Base-by-base conservation (phyloP, 2,797 vertebrate species). In the Phoebastria nigripes region DNA sequence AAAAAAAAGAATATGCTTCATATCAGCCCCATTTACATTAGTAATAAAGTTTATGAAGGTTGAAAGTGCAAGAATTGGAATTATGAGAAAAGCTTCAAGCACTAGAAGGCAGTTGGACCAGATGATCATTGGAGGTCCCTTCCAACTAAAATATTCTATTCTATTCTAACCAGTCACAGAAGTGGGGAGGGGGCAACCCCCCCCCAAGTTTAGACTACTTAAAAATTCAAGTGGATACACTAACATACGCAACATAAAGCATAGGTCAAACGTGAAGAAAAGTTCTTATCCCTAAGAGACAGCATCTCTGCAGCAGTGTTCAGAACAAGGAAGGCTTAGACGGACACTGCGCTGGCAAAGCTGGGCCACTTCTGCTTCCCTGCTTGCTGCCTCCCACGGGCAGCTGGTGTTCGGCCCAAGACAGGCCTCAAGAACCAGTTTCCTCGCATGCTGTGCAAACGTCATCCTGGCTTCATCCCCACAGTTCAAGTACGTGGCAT, bases 221-320 rank as follows among this genome's bases (percentile, higher is more conserved):
- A 42, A 51, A 44, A 37, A 59, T 26, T 42, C 37, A 21, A 12
- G 17, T 8, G 63, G 17, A 21, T 35, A 42, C 8, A 39, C 9
- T 3, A 67, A 31, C 16, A 21, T 8, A 49, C 2, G 1, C 58
- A 52, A 62, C 59, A 33, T 17, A 55, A 55, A 49, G 51, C 7
- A 6, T 1, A 29, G 61, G 31, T 18, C 31, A 31, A 29, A 56
- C 5, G 3, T 1, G 16, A 76, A 42, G 52, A 24, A 29, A 31
- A 56, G 10, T 9, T 11, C 44, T 42, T 16, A 17, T 35, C 44
- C 46, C 29, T 8, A 49, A 26, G 31, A 18, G 16, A 15, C 15
- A 31, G 67, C 33, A 37, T 12, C 39, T 6, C 4, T 2, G 0
- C 1, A 1, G 44, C 55, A 70, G 46, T 5, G 0, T 15, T 42